Evolutionary conservation across 2,113 vertebrate genomes (phyloP), one percentile per base, ranked within the genome.

Genomic region (Rhabdornis inornatus): DNA sequence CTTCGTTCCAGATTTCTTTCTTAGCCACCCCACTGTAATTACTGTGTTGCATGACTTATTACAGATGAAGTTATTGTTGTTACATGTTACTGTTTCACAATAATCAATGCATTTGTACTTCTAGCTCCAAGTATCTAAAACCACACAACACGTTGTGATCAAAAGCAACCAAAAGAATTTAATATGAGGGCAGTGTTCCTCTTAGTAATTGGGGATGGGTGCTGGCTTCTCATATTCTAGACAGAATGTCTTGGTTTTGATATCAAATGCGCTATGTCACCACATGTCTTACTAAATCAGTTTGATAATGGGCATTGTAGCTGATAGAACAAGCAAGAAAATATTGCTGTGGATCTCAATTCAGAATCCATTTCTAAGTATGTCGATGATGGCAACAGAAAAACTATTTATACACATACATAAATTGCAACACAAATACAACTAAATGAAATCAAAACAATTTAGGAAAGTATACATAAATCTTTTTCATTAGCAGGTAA

Each of bases 51-150:
- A 88, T 82, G 92, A 80, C 76, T 95, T 69, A 86, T 86, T 93
- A 85, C 88, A 94, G 87, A 82, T 71, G 87, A 63, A 95, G 89
- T 77, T 94, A 92, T 61, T 97, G 95, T 97, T 94, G 94, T 94
- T 96, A 95, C 94, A 97, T 0, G 94, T 97, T 95, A n/a, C 83
- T 65, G 83, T 97, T 97, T 91, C 94, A 96, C 89, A 96, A 95
- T 75, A 97, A 95, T 95, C 90, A 59, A 94, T 97, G 92, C 77
- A 91, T 80, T 96, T 94, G 66, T 81, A 80, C 76, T 81, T 85
- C 74, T 37, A 92, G 75, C 59, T 93, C 71, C 69, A 93, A 74
- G 75, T 78, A 87, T 83, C 88, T 81, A 31, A 91, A 96, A 86
- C 93, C 90, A 78, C 92, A 90, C 65, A 78, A 52, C 45, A 59